phyloP scores from a whole-genome alignment of 2,113 vertebrate species.

The Pygoscelis adeliae region DNA sequence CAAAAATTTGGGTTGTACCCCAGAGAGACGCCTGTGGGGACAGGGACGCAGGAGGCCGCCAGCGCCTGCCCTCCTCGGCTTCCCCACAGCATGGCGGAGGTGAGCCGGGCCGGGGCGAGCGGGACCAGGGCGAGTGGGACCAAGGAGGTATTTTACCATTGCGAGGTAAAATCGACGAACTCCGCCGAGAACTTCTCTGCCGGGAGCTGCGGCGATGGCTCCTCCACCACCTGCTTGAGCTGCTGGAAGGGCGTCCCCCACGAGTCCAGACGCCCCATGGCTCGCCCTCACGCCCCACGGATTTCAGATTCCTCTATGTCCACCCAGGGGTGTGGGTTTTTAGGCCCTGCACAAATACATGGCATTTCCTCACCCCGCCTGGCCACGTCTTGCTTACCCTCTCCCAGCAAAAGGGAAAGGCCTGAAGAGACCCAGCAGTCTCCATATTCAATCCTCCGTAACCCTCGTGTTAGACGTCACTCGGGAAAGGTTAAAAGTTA shows the following conservation, averaged over 20 bases:
- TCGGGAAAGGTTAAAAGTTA: not conserved
- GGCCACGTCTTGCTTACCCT: not conserved
- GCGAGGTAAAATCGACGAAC: conserved; percentile 94
- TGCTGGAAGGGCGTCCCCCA: conserved; percentile 98
- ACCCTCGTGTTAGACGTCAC: rapidly evolving
- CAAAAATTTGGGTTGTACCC: not conserved
- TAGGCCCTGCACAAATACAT: rapidly evolving
- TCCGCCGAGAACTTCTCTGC: conserved; percentile 87
- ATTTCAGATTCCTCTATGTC: rapidly evolving
- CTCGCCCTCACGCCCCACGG: rapidly evolving
- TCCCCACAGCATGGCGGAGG: not conserved
- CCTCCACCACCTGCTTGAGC: conserved; percentile 97
- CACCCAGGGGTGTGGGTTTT: not conserved
- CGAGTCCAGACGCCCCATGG: conserved; percentile 65
- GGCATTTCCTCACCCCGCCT: not conserved
- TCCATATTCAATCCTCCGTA: rapidly evolving
- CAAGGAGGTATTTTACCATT: conserved; percentile 75
- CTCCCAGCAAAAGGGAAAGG: not conserved
- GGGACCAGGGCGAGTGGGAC: rapidly evolving
- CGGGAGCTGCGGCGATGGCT: conserved; percentile 90
- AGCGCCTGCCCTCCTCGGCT: not conserved
- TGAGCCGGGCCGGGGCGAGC: not conserved
- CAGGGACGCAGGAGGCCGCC: rapidly evolving
- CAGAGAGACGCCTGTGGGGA: not conserved
- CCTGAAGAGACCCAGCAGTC: not conserved